Percentiles rank a stretch among this genome's conserved stretches.
Evolutionary conservation across 2,113 vertebrate species (phyloP).

Genomic region (Lepus europaeus): DNA sequence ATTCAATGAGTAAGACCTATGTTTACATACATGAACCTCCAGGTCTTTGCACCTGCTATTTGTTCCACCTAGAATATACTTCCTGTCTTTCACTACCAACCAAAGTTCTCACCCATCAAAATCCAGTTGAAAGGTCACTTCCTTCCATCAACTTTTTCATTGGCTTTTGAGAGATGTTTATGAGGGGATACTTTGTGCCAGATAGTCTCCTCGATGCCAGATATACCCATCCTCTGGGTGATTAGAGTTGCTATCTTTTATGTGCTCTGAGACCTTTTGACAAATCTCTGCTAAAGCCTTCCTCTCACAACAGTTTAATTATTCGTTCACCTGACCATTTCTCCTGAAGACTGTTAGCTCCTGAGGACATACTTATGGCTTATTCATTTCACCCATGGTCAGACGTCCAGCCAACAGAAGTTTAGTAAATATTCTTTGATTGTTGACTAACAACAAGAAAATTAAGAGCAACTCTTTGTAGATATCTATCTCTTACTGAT

Average conservation of each 20-base stretch:
- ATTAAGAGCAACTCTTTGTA: background rate
- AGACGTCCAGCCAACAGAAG: background rate
- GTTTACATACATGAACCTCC: background rate
- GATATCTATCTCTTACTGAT: background rate
- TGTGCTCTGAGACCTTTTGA: background rate
- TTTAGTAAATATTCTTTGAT: background rate
- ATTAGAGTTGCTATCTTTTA: background rate
- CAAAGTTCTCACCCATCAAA: background rate
- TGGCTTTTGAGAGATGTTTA: background rate
- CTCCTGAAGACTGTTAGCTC: background rate
- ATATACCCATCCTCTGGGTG: background rate
- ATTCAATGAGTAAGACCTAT: background rate
- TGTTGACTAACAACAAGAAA: background rate
- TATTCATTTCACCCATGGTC: background rate
- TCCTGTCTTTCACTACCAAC: background rate
- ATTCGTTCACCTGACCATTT: background rate
- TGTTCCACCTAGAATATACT: background rate
- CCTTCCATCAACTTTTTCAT: background rate
- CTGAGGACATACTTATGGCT: background rate
- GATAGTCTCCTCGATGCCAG: background rate
- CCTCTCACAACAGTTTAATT: background rate
- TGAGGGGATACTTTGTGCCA: background rate
- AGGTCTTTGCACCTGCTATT: background rate
- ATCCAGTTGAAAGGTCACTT: conserved; percentile 1
- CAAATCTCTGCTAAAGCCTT: conserved; percentile 2